Conservation (phyloP, 2,797 vertebrate genomes). For the Micromesistius poutassou region DNA sequence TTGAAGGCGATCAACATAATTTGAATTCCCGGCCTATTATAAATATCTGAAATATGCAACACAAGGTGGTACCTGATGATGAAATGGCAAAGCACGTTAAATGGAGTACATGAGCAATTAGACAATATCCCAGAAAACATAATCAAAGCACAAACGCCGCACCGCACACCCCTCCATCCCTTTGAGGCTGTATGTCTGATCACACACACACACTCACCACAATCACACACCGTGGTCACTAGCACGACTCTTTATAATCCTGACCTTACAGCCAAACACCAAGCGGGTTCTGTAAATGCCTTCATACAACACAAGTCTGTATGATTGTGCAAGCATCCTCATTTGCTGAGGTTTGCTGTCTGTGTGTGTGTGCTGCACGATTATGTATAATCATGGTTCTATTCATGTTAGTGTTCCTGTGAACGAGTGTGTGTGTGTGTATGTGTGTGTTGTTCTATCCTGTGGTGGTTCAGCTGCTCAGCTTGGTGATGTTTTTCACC, state of each 20-base stretch:
- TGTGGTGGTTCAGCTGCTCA: slow-evolving; percentile 57
- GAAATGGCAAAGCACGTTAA: too few relatives aligned
- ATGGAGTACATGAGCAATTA: too few relatives aligned
- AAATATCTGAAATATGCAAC: too few relatives aligned
- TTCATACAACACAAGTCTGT: background rate
- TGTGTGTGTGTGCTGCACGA: background rate
- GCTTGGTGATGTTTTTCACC: slow-evolving; percentile 65
- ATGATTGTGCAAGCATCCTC: background rate
- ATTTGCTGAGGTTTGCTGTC: background rate
- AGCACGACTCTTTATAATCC: slow-evolving; percentile 14
- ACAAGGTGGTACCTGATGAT: too few relatives aligned
- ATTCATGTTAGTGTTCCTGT: too few relatives aligned
- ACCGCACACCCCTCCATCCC: too few relatives aligned
- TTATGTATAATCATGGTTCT: background rate
- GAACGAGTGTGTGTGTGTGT: slow-evolving; percentile 13
- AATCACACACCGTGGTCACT: slow-evolving; percentile 20
- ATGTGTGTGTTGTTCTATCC: slow-evolving; percentile 57
- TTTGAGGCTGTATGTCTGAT: too few relatives aligned
- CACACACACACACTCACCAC: slow-evolving; percentile 10
- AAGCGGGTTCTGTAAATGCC: background rate
- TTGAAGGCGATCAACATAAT: background rate
- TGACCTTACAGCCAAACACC: slow-evolving; percentile 7
- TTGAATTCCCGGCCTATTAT: too few relatives aligned
- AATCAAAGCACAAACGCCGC: too few relatives aligned
- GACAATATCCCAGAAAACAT: too few relatives aligned